Evolutionary conservation across 2,888 invertebrate genomes (phyloP).

Genomic region (Aplocera efformata): DNA sequence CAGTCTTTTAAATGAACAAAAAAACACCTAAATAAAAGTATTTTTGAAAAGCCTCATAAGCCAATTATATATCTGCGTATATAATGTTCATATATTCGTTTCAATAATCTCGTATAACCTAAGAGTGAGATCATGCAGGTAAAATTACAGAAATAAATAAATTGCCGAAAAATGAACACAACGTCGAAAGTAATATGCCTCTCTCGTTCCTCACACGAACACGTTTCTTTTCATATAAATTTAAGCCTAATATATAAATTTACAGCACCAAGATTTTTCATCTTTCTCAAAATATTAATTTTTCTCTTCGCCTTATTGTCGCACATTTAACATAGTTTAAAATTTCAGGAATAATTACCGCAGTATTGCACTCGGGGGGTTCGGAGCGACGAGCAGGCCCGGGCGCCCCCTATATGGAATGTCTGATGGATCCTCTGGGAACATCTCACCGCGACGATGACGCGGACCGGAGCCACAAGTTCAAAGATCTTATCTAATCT

Average conservation of each 20-base stretch:
- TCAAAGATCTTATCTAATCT: constrained; percentile 49
- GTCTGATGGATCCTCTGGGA: constrained; percentile 36
- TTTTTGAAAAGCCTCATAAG: constrained; percentile 76
- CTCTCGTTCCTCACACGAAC: constrained; percentile 77
- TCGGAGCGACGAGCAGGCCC: constrained; percentile 7
- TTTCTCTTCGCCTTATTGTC: constrained; percentile 79
- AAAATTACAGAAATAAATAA: constrained; percentile 74
- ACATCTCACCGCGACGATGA: constrained; percentile 41
- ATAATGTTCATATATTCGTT: constrained; percentile 63
- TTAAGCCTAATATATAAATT: constrained; percentile 81
- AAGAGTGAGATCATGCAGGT: constrained; percentile 78
- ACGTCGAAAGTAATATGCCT: constrained; percentile 75
- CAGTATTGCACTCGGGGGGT: constrained; percentile 68
- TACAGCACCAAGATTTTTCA: constrained; percentile 80
- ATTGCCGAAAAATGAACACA: constrained; percentile 79
- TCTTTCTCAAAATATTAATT: constrained; percentile 76
- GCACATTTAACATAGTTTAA: constrained; percentile 76
- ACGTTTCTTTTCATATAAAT: constrained; percentile 71
- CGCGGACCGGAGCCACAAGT: constrained; percentile 56
- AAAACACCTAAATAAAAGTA: constrained; percentile 60
- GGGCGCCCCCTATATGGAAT: constrained; percentile 54
- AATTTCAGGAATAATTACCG: constrained; percentile 71
- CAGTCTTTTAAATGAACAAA: constrained; percentile 74
- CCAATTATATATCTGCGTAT: constrained; percentile 75
- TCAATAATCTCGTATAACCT: constrained; percentile 79